phyloP scores from a whole-genome alignment of 2,888 invertebrate genomes.

The Axea sp. region DNA sequence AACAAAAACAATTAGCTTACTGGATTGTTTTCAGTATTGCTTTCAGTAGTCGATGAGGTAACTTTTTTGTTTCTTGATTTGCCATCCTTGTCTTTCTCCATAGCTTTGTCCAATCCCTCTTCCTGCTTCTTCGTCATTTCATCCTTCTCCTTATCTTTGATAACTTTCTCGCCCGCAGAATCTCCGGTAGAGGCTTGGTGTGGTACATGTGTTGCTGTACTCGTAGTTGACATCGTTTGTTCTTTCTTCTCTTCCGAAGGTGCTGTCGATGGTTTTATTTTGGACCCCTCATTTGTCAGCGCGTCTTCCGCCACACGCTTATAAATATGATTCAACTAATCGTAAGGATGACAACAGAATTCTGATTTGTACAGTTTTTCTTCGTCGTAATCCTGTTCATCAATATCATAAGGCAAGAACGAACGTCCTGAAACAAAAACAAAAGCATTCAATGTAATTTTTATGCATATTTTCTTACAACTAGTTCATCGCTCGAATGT shows the following conservation, averaged over 20 bases:
- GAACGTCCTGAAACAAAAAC: constrained; percentile 4
- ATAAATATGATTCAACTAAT: too few species aligned
- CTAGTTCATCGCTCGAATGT: too few species aligned
- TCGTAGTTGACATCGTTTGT: constrained; percentile 10
- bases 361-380: too few species aligned
- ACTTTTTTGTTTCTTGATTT: constrained; percentile 29
- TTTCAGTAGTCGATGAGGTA: constrained; percentile 1
- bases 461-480: too few species aligned
- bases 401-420: constrained; percentile 17
- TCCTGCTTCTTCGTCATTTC: constrained; percentile 30
- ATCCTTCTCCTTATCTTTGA: constrained; percentile 21
- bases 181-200: constrained; percentile 2
- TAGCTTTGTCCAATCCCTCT: constrained; percentile 3
- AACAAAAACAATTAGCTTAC: constrained; percentile 2
- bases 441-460: not conserved
- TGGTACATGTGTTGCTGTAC: constrained; percentile 7
- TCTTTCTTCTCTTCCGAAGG: not conserved
- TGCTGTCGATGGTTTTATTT: not conserved
- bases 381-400: not conserved
- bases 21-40: not conserved
- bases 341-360: too few species aligned
- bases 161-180: not conserved
- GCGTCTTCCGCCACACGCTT: constrained; percentile 4
- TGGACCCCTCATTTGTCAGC: not conserved
- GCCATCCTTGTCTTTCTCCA: too few species aligned